phyloP scores from a whole-genome alignment of 2,888 invertebrate genomes.

The Heliconius sara region DNA sequence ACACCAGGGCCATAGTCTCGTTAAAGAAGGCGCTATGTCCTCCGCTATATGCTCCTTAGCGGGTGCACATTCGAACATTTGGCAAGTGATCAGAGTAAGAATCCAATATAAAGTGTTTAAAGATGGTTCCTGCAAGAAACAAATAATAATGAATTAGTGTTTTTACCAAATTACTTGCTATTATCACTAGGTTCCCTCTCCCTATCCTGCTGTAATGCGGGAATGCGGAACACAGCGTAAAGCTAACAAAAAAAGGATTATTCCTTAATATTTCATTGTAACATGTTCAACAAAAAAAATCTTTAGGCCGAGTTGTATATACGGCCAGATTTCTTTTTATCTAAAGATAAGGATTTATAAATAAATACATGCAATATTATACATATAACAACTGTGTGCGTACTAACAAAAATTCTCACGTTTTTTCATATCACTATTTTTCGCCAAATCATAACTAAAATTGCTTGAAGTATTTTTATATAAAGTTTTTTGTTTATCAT shows the following conservation, averaged over 20 bases:
- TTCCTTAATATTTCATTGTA: background rate
- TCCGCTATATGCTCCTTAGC: conserved; percentile 84
- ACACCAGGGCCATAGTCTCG: conserved; percentile 88
- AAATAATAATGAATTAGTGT: background rate
- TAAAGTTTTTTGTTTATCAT: background rate
- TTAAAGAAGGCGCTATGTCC: conserved; percentile 83
- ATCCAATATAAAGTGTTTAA: conserved; percentile 84
- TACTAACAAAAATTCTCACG: background rate
- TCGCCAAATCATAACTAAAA: background rate
- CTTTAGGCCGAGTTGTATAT: background rate
- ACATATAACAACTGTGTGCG: background rate
- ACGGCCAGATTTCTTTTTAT: too few species aligned
- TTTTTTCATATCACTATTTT: background rate
- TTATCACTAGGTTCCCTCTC: too few species aligned
- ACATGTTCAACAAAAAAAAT: background rate
- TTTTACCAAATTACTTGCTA: too few species aligned
- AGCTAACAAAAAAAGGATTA: too few species aligned
- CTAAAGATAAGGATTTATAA: background rate
- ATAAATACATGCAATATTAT: background rate
- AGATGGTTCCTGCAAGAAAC: conserved; percentile 72
- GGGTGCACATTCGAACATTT: conserved; percentile 79
- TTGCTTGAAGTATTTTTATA: background rate
- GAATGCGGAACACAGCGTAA: too few species aligned
- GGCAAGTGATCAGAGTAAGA: conserved; percentile 84
- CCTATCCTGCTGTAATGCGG: too few species aligned